A percentile compares a stretch with the other conserved stretches of the same genome.
Evolutionary conservation across 2,797 vertebrate species (phyloP).

Genomic region (Argentina silus): DNA sequence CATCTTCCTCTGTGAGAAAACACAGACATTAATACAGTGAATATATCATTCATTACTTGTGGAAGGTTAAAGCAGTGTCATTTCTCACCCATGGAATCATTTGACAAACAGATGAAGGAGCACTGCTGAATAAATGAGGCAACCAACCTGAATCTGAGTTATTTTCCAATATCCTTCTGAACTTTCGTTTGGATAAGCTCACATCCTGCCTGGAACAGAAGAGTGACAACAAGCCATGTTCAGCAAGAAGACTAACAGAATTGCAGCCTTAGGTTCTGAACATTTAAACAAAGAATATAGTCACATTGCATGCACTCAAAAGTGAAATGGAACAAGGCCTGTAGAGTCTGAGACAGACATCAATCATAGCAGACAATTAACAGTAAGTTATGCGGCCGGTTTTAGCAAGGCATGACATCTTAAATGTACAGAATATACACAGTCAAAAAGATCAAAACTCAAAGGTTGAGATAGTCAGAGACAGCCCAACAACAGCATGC

Average conservation of each 20-base stretch:
- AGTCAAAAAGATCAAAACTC: too few species aligned
- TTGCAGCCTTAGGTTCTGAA: not conserved
- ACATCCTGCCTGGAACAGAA: slow-evolving; percentile 36
- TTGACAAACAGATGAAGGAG: not conserved
- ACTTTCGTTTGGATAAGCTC: not conserved
- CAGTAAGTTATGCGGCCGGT: not conserved
- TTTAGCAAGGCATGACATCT: too few species aligned
- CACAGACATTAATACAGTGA: not conserved
- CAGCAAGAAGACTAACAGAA: not conserved
- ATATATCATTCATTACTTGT: not conserved
- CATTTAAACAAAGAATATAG: not conserved
- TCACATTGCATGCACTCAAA: not conserved
- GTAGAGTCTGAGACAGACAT: not conserved
- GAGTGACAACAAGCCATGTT: not conserved
- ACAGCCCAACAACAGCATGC: not conserved
- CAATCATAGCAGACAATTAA: not conserved
- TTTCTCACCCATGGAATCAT: too few species aligned
- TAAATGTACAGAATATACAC: too few species aligned
- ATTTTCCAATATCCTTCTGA: not conserved
- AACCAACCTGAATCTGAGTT: slow-evolving; percentile 61
- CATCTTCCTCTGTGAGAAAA: slow-evolving; percentile 28
- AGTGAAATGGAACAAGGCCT: not conserved
- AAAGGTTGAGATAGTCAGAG: too few species aligned
- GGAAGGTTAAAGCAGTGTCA: too few species aligned
- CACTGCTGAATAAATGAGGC: not conserved